phyloP scores from a whole-genome alignment of 2,797 vertebrate species.

The Sylvia borin region DNA sequence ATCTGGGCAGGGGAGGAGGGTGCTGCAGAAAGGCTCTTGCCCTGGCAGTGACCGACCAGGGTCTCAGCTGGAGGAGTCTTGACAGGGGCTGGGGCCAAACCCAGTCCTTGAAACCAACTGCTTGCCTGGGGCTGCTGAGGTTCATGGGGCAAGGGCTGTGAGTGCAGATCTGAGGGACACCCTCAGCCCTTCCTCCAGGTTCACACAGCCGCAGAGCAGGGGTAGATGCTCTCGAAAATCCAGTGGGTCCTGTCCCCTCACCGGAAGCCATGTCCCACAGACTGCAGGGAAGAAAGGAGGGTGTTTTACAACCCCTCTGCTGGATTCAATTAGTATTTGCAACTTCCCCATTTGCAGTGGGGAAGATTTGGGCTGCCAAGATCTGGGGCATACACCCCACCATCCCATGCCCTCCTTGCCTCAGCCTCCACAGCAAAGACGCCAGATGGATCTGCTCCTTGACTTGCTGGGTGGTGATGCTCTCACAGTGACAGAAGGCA shows the following conservation, averaged over 20 bases:
- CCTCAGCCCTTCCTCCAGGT: not conserved
- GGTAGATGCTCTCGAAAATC: rapidly evolving
- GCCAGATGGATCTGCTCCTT: not conserved
- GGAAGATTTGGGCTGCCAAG: not conserved
- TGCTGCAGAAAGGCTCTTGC: not conserved
- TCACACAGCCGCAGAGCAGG: not conserved
- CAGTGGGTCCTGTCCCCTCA: not conserved
- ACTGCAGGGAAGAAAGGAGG: not conserved
- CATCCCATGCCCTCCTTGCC: too few relatives aligned
- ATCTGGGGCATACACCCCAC: not conserved
- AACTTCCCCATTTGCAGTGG: not conserved
- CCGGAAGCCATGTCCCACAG: rapidly evolving
- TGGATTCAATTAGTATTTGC: not conserved
- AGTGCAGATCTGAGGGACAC: too few relatives aligned
- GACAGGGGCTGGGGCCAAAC: not conserved
- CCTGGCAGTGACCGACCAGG: rapidly evolving
- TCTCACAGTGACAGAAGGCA: rapidly evolving
- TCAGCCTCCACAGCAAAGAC: not conserved
- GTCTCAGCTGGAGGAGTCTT: not conserved
- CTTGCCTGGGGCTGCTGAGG: not conserved
- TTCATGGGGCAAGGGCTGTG: rapidly evolving
- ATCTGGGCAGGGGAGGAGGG: not conserved
- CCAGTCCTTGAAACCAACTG: rapidly evolving
- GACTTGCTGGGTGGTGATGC: rapidly evolving
- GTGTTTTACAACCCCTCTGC: not conserved